Percentiles rank a stretch among this genome's conserved stretches.
phyloP scores from a whole-genome alignment of 1,140 invertebrate genomes.

The Neoseiulus cucumeris region DNA sequence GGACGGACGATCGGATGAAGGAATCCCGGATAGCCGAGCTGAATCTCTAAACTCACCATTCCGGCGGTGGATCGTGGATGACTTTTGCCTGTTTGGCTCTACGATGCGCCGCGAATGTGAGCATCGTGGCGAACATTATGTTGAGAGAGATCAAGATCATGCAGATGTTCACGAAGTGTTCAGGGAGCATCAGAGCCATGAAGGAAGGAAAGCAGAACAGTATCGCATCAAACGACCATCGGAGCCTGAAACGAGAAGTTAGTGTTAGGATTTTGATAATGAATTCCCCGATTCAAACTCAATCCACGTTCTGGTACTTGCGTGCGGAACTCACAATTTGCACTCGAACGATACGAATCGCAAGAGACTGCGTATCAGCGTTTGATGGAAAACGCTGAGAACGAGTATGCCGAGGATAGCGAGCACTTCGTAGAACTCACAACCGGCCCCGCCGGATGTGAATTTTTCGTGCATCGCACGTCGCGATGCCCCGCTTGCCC shows the following conservation, averaged over 20 bases:
- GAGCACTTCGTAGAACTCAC: constrained; percentile 8
- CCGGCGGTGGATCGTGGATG: not conserved
- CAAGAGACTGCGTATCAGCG: not conserved
- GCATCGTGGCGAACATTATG: constrained; percentile 1
- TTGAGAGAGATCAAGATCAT: not conserved
- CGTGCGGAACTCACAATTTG: not conserved
- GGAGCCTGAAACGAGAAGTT: not conserved
- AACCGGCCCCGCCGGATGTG: not conserved
- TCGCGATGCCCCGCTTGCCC: not conserved
- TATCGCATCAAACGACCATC: not conserved
- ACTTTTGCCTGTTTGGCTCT: not conserved
- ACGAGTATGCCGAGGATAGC: not conserved
- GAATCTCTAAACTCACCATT: not conserved
- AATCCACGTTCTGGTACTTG: not conserved
- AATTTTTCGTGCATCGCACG: not conserved
- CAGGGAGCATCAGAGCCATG: not conserved
- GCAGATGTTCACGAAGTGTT: not conserved
- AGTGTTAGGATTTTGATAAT: not conserved
- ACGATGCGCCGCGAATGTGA: not conserved
- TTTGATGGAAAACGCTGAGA: not conserved
- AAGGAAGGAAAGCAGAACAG: not conserved
- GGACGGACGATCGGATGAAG: not conserved
- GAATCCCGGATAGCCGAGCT: too few species aligned
- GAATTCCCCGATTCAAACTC: too few species aligned
- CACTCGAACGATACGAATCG: not conserved